Percentiles rank a stretch among this genome's conserved stretches.
These are phyloP conservation scores for Oncorhynchus masou DNA, from an alignment of 2,113 vertebrate species.

Conservation along the genomic window DNA sequence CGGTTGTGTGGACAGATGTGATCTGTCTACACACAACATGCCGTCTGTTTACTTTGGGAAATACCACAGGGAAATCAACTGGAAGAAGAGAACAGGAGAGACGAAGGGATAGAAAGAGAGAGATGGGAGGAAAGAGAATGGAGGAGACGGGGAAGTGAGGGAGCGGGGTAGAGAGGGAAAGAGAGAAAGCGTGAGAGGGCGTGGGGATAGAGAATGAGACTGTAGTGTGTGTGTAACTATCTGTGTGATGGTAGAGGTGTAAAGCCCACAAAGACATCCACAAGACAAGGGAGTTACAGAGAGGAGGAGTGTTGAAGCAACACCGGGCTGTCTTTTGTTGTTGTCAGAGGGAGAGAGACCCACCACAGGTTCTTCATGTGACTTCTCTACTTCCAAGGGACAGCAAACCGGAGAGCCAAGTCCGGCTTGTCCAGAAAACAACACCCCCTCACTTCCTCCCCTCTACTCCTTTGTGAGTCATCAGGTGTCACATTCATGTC, in stretches of 20 bases:
- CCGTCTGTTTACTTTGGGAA: slow-evolving; percentile 36
- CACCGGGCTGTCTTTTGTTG: background rate
- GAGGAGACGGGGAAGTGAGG: background rate
- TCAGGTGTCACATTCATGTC: slow-evolving; percentile 5
- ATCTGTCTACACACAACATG: slow-evolving; percentile 27
- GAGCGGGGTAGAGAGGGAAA: background rate
- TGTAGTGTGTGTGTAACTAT: slow-evolving; percentile 34
- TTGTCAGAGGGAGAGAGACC: background rate
- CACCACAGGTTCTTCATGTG: background rate
- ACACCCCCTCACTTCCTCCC: background rate
- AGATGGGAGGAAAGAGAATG: background rate
- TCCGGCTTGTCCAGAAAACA: background rate
- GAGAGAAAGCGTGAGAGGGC: slow-evolving; percentile 38
- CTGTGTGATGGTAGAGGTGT: slow-evolving; percentile 23
- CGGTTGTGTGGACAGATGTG: slow-evolving; percentile 44
- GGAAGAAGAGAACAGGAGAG: background rate
- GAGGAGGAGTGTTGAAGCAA: background rate
- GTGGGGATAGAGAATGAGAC: background rate
- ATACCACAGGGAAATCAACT: slow-evolving; percentile 4
- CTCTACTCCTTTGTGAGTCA: background rate
- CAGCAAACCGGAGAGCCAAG: background rate
- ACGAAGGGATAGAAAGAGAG: background rate
- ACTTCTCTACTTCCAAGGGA: background rate
- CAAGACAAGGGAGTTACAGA: background rate
- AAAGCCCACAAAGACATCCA: slow-evolving; percentile 27